Percentiles rank a stretch among this genome's conserved stretches.
phyloP scores from a whole-genome alignment of 2,113 vertebrate species.

The Gracilinanus agilis region DNA sequence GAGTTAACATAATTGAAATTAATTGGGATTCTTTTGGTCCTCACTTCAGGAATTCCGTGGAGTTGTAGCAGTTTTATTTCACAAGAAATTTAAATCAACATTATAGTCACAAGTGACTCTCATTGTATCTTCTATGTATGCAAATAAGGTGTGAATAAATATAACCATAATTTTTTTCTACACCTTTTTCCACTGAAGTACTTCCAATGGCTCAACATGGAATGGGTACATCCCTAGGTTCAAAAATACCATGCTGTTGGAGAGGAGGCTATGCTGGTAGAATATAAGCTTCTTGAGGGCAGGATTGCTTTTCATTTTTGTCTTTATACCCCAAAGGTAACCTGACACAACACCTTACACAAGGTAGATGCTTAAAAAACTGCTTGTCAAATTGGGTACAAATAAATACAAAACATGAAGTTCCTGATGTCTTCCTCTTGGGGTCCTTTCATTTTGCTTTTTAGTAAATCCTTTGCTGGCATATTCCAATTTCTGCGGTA shows the following conservation, averaged over 20 bases:
- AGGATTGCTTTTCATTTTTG: background rate
- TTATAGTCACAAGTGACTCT: background rate
- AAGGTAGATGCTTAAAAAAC: background rate
- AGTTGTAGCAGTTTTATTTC: background rate
- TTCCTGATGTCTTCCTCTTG: constrained; percentile 15
- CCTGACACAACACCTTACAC: background rate
- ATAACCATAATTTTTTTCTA: background rate
- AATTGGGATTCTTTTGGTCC: background rate
- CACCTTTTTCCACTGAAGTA: background rate
- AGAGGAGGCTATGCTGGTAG: background rate
- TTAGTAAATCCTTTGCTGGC: background rate
- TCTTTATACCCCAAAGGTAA: background rate
- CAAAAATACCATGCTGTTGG: background rate
- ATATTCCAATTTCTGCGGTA: background rate
- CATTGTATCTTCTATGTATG: background rate
- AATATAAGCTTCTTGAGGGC: background rate
- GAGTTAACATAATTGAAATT: background rate
- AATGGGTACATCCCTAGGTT: background rate
- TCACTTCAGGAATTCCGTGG: background rate
- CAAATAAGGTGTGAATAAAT: background rate
- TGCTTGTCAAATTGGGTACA: background rate
- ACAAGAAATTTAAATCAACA: background rate
- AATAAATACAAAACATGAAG: background rate
- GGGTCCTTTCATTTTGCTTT: background rate
- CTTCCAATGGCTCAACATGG: background rate